phyloP scores from a whole-genome alignment of 92 coral and sea anemone species.

The Heliopora coerulea region DNA sequence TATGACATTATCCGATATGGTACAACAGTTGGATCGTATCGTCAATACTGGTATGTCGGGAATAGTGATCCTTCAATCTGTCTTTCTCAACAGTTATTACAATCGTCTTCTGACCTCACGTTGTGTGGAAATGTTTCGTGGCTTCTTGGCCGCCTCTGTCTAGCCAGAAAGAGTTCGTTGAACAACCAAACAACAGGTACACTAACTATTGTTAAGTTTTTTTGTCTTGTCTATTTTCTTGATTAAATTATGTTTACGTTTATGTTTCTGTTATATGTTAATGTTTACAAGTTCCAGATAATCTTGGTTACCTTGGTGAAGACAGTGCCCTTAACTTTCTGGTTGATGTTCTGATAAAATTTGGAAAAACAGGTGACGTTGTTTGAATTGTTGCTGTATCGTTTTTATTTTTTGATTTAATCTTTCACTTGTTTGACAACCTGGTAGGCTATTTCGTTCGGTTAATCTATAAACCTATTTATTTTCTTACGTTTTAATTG shows the following conservation, averaged over 20 bases:
- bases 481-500: no score
- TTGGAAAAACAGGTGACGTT: slow-evolving; percentile 70
- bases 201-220: not conserved
- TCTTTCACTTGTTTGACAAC: not conserved
- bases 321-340: slow-evolving; percentile 62
- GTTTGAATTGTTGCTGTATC: not conserved
- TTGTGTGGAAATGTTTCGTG: slow-evolving; percentile 64
- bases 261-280: not conserved
- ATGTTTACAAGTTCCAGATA: slow-evolving; percentile 61
- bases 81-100: slow-evolving; percentile 50
- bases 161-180: slow-evolving; percentile 56
- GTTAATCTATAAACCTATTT: no score
- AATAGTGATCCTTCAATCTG: not conserved
- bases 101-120: slow-evolving; percentile 63
- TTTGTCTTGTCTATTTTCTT: not conserved
- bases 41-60: no score
- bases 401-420: not conserved
- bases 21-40: no score
- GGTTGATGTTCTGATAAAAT: slow-evolving; percentile 62
- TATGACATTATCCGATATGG: no score
- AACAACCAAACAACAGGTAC: slow-evolving; percentile 70
- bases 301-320: slow-evolving; percentile 75
- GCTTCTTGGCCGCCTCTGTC: slow-evolving; percentile 72
- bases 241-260: not conserved
- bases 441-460: no score